Base-by-base conservation (phyloP, 1,140 invertebrate species). In the Forficula auricularia region DNA sequence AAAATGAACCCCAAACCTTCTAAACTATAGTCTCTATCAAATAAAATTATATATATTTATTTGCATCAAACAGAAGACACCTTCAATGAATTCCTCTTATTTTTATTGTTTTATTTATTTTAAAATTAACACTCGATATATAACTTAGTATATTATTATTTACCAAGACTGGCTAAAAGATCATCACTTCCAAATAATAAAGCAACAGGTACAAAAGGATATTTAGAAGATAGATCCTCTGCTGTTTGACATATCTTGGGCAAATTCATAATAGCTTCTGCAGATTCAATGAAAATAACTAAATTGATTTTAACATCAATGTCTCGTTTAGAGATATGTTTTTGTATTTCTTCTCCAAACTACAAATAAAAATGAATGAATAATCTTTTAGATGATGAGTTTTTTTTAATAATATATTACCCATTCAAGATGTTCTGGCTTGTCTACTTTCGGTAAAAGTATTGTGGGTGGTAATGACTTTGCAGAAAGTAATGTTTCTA, bases 151-250 rank as follows among this genome's bases (percentile, higher is more conserved):
- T n/a, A n/a, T n/a, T n/a, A n/a, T n/a, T 44, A 51, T 51, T 44
- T 52, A 73, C 74, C 76, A 51, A 81, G 74, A 60, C 71, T 71
- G 16, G 78, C 75, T 55, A 66, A 71, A 52, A 71, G 78, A 57
- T 82, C 78, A 57, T 82, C 78, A 14, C 75, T 76, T 7, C 78
- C 78, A 60, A 81, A 78, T 8, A 82, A 68, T 19, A 81, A 60
- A 16, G 66, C 75, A 44, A 72, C 72, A 31, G 74, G 60, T 14
- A 56, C 52, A 51, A 74, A 70, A 20, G 61, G 56, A 30, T 53
- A 51, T 18, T 57, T 55, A 30, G 60, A 54, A 3, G 63, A 62
- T 9, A 72, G 47, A 27, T 66, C 58, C 16, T 61, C 46, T 1
- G 66, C 64, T 38, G 56, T 58, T 46, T 64, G 59, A 50, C 71